Evolutionary conservation across 2,888 invertebrate species (phyloP).

Genomic region (Plagiodera versicolora): DNA sequence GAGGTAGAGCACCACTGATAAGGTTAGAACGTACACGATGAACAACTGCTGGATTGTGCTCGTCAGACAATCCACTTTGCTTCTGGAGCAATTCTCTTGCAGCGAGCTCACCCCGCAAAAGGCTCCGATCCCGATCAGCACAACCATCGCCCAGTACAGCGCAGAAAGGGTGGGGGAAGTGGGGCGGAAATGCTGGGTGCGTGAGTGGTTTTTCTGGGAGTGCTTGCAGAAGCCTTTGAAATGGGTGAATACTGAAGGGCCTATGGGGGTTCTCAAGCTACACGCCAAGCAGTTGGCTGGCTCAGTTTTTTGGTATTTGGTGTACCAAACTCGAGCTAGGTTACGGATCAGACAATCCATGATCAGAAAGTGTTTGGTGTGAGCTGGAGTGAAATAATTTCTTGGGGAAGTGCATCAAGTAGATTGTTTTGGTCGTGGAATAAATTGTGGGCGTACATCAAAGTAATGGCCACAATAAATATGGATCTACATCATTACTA

Average conservation of each 20-base stretch:
- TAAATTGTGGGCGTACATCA: no score
- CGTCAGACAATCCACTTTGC: not conserved
- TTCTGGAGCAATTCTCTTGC: not conserved
- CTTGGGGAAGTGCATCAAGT: no score
- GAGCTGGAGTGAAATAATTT: no score
- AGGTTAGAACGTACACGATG: not conserved
- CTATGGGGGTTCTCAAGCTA: not conserved
- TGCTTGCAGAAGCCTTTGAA: not conserved
- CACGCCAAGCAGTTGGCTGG: not conserved
- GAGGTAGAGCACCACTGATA: not conserved
- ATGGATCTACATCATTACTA: no score
- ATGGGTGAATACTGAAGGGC: not conserved
- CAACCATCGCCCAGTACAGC: not conserved
- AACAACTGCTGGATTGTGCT: not conserved
- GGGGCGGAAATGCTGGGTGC: not conserved
- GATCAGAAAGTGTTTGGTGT: no score
- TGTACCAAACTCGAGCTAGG: not conserved
- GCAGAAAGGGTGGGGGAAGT: not conserved
- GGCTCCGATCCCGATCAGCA: not conserved
- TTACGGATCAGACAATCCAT: not conserved
- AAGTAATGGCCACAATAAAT: no score
- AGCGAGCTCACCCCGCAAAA: not conserved
- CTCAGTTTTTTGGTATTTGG: not conserved
- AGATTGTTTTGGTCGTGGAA: no score
- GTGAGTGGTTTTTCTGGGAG: not conserved